Evolutionary conservation across 2,113 vertebrate genomes (phyloP).

Genomic region (Romanogobio albipinnatus): DNA sequence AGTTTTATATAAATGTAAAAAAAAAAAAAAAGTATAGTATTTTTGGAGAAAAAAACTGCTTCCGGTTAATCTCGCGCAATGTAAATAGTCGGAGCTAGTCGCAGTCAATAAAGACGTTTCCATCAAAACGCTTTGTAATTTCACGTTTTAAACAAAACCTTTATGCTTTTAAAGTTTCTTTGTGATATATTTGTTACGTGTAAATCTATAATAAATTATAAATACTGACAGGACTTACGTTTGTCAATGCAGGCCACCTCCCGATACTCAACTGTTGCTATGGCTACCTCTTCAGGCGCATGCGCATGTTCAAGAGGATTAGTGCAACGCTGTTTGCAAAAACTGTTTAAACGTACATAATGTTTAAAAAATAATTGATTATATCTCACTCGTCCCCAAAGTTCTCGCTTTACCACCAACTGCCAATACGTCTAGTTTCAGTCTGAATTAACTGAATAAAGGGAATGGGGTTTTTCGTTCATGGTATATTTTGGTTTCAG

Average conservation of each 20-base stretch:
- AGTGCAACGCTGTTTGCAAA: neutral
- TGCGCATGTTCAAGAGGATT: neutral
- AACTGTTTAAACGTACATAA: neutral
- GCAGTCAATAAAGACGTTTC: neutral
- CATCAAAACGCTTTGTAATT: too few species aligned
- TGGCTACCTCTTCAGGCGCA: neutral
- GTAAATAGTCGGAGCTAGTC: neutral
- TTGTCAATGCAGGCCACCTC: neutral
- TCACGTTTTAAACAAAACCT: too few species aligned
- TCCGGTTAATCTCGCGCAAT: neutral
- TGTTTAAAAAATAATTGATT: neutral
- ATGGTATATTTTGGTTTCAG: neutral
- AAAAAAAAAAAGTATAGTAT: neutral
- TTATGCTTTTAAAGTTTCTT: neutral
- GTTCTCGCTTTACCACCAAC: neutral
- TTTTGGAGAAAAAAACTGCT: neutral
- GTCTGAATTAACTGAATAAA: neutral
- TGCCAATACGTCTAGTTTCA: neutral
- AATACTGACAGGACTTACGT: neutral
- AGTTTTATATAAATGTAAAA: neutral
- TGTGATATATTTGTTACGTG: neutral
- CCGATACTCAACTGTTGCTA: neutral
- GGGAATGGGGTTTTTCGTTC: neutral
- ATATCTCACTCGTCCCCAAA: neutral
- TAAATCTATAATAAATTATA: neutral